A percentile compares a stretch with the other conserved stretches of the same genome.
These are phyloP conservation scores for Lacanobia wlatinum DNA, from an alignment of 2,888 invertebrate species.

Conservation along the genomic window DNA sequence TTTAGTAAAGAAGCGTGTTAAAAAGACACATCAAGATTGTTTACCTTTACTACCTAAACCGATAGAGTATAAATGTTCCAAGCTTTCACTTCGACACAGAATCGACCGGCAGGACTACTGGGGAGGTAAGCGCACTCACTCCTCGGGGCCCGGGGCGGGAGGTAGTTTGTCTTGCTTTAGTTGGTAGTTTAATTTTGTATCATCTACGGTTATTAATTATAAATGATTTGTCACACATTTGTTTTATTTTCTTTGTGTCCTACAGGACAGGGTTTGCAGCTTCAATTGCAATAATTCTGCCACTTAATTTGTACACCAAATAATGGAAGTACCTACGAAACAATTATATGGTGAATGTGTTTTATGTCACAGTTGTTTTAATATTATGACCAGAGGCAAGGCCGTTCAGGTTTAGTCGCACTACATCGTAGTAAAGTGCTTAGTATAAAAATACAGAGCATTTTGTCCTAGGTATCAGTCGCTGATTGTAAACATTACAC, in stretches of 20 bases:
- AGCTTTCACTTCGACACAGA: no score
- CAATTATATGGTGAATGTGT: slow-evolving; percentile 22
- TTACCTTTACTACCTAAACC: no score
- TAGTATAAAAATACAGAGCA: slow-evolving; percentile 69
- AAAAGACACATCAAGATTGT: no score
- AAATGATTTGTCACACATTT: not conserved
- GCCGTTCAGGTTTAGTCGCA: slow-evolving; percentile 63
- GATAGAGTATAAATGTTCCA: no score
- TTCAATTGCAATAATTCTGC: not conserved
- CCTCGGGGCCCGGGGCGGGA: no score
- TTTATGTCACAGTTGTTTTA: slow-evolving; percentile 32
- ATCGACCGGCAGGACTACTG: no score
- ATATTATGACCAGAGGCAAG: slow-evolving; percentile 73
- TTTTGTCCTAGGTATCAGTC: slow-evolving; percentile 64
- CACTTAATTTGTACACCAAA: not conserved
- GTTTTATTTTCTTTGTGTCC: not conserved
- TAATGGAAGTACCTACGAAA: slow-evolving; percentile 38
- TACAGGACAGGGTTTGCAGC: not conserved
- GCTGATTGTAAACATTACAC: slow-evolving; percentile 67
- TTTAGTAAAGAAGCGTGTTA: no score
- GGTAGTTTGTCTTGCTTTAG: no score
- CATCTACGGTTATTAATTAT: not conserved
- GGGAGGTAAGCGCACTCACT: no score
- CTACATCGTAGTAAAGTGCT: slow-evolving; percentile 56
- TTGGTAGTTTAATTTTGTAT: not conserved